Base-by-base conservation (phyloP, 1,140 invertebrate genomes). In the Holcopasites calliopsidis region DNA sequence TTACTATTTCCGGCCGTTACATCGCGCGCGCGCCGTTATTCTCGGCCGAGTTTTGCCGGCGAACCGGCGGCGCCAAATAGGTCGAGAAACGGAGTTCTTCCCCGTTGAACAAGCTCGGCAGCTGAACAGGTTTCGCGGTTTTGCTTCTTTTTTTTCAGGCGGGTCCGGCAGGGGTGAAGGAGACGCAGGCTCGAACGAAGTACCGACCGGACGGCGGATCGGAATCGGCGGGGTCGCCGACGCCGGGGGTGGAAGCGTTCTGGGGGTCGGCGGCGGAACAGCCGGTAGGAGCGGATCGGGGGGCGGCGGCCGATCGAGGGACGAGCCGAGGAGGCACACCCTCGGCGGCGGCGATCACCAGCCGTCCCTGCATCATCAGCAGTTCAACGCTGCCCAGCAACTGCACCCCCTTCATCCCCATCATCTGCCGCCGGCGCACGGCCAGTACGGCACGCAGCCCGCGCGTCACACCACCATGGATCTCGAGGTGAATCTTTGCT, bases 251-350 rank as follows among this genome's bases (percentile, higher is more conserved):
- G 81, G 84, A 77, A 83, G 82, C 31, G 84, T 79, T 77, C 74
- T 79, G 71, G 76, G 85, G 47, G 83, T 86, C 72, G 82, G 84
- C 71, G 85, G 83, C 33, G 80, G 81, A 80, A 82, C 87, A 81
- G 90, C 87, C 40, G 87, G 91, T 57, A 91, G 92, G 47, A 90
- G 90, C 80, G 86, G 93, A 38, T 89, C 92, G 58, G 85, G 88
- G 38, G 87, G 91, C 87, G 92, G 92, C 58, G 87, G 93, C 58
- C 88, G 94, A 52, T 91, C 89, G 71, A 88, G 92, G 78, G 94
- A 95, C 90, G 95, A 95, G 88, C 94, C 94, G 28, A 91, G 94
- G 13, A 92, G 94, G 33, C 95, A 95, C 85, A 95, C 95, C 49
- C 92, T 95, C 64, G 93, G 94, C 44, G 93, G 94, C 44, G 94